A percentile compares a stretch with the other conserved stretches of the same genome.
Conservation (phyloP, 2,113 vertebrate genomes). For the Eublepharis macularius region DNA sequence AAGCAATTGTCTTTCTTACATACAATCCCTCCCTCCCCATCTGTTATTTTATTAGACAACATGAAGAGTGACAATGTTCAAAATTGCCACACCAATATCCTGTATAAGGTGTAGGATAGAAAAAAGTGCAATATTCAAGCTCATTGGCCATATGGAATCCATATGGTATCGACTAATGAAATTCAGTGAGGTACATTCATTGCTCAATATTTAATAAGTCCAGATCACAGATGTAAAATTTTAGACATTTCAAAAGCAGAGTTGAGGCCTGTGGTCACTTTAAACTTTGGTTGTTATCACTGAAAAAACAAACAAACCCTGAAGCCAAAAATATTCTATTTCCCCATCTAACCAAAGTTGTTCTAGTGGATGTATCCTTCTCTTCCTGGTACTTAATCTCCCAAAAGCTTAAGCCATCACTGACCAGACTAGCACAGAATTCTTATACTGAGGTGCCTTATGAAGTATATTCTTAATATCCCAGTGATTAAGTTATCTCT, state of each 20-base stretch:
- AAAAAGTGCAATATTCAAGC: conserved; percentile 5
- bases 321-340: neutral
- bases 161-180: neutral
- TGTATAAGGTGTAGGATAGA: neutral
- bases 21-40: neutral
- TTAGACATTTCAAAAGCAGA: neutral
- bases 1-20: neutral
- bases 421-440: too few relatives aligned
- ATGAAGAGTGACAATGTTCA: neutral
- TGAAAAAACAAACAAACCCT: neutral
- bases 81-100: neutral
- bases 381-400: neutral
- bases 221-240: neutral
- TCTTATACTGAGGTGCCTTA: neutral
- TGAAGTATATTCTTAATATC: neutral
- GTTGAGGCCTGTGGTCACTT: neutral
- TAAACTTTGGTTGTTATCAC: neutral
- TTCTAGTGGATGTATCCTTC: neutral
- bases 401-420: neutral
- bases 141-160: conserved; percentile 9
- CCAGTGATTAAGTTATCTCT: neutral
- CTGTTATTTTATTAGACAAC: conserved; percentile 23
- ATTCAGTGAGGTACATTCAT: neutral
- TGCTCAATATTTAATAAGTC: neutral
- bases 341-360: neutral